phyloP scores from a whole-genome alignment of 1,140 invertebrate species.

The Venustaconcha ellipsiformis region DNA sequence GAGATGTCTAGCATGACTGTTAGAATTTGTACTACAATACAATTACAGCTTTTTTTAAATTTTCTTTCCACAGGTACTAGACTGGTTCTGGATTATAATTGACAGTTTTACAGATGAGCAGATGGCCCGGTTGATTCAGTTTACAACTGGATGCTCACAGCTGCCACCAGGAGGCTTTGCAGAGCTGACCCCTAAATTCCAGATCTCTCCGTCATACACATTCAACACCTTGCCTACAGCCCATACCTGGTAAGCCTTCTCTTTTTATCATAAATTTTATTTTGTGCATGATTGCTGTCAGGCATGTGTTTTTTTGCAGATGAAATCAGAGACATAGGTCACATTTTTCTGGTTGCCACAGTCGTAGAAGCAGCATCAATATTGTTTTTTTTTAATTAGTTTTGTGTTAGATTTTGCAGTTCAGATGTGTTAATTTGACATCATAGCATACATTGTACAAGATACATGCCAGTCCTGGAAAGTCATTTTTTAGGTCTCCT shows the following conservation, averaged over 20 bases:
- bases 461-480: too few species aligned
- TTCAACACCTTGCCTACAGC: conserved; percentile 92
- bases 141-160: conserved; percentile 91
- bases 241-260: conserved; percentile 83
- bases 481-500: too few species aligned
- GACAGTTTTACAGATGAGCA: conserved; percentile 93
- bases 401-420: too few species aligned
- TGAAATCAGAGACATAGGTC: background rate
- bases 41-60: background rate
- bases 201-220: conserved; percentile 89
- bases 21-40: background rate
- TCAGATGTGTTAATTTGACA: background rate
- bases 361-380: too few species aligned
- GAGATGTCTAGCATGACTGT: too few species aligned
- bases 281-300: background rate
- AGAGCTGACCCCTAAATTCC: conserved; percentile 90
- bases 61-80: conserved; percentile 74
- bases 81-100: conserved; percentile 96
- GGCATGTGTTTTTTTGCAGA: background rate
- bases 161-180: conserved; percentile 90
- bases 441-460: background rate
- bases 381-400: too few species aligned
- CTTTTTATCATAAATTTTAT: background rate
- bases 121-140: conserved; percentile 92
- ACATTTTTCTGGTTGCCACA: background rate